Base-by-base conservation (phyloP, 2,888 invertebrate species). In the Ophonus ardosiacus region DNA sequence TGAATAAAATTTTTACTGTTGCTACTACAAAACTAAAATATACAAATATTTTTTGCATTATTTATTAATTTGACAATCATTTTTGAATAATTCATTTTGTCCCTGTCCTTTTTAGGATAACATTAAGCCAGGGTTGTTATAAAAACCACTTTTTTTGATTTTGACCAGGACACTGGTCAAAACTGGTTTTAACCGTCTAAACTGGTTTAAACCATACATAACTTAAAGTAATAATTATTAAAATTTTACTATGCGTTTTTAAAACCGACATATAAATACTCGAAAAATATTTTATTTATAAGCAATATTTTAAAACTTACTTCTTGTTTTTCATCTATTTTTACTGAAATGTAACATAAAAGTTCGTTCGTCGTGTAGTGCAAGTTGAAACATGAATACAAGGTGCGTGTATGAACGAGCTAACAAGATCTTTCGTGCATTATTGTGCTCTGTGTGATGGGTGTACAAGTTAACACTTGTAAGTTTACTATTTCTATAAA, bases 321-420 rank as follows among this genome's bases (percentile, higher is more conserved):
- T 15, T 56, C 56, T 56, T 56, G 56, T 56, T 56, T 56, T 56
- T 56, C 56, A 56, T 56, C 56, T 56, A 56, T 56, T 56, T 56
- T 56, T 13, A 56, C 56, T 56, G 56, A 56, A 56, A 56, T 56
- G 56, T 56, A 31, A 31, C 31, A 31, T 31, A 6, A 31, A 31
- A 59, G 57, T 59, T 59, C 15, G 57, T 59, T 59, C 57, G 57
- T n/a, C 57, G 57, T 59, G 57, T 59, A 15, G 57, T 59, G 57
- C 57, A 59, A 59, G 57, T 59, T 59, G 57, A 59, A 59, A 59
- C 57, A 59, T 59, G 57, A 59, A 59, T 59, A 59, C 57, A 59
- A 59, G 57, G 57, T 59, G 57, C 57, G 57, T 59, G 57, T 59
- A 59, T 59, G 57, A 59, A 10, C 57, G 57, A 59, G 57, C 57